Base-by-base conservation (phyloP, 2,797 vertebrate genomes). In the Xiphophorus birchmanni region DNA sequence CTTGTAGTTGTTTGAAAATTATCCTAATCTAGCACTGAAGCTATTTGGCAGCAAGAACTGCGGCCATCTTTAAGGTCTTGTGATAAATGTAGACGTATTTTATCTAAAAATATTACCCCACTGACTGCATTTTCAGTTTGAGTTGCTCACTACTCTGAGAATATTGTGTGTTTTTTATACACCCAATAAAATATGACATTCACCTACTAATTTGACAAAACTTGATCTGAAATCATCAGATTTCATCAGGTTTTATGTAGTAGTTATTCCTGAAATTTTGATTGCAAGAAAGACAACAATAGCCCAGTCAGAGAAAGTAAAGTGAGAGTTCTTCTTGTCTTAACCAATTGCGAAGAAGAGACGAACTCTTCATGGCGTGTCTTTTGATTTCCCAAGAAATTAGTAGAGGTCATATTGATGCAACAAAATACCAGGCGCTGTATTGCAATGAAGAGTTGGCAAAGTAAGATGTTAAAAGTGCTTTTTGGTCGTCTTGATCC, bases 401-500 rank as follows among this genome's bases (percentile, higher is more conserved):
- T 45, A 5, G 12, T 26, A 17, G 35, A 44, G 37, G 50, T n/a
- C 54, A 35, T 21, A 15, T 35, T 72, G n/a, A 32, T 13, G 54
- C 17, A 26, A 56, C 35, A 44, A 65, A 73, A 17, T 50, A 37
- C 26, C 44, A 50, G 45, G 18, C 26, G 11, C 58, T 6, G 8
- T 52, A 23, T 60, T 73, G 44, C 40, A 47, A 50, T 52, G 5
- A 40, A 17, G 71, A 63, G 29, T 18, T 18, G 32, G 45, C 1
- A 60, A 65, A 72, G 35, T 52, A 3, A 32, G 23, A 74, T 17
- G 13, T 82, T 78, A 76, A 32, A 75, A 44, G 26, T 26, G n/a
- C 56, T 47, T 37, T 26, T 52, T 47, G 12, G 71, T 77, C 37
- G 7, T 78, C 32, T 21, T 79, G 17, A 0, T 42, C 44, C 21